phyloP scores from a whole-genome alignment of 2,797 vertebrate genomes.

The Kryptopterus vitreolus region DNA sequence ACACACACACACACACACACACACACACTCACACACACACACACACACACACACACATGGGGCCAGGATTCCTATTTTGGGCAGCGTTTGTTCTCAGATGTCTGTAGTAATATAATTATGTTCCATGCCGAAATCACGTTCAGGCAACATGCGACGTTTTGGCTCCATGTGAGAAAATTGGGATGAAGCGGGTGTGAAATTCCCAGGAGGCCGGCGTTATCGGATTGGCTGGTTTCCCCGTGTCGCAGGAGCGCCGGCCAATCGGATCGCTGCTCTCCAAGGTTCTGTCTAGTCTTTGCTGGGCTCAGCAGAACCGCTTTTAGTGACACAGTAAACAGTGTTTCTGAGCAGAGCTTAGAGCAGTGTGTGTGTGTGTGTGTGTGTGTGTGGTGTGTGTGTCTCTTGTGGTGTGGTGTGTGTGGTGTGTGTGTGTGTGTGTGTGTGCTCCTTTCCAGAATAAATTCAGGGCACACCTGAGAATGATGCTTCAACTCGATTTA shows the following conservation, averaged over 20 bases:
- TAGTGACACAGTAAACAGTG: not conserved
- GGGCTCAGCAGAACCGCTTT: not conserved
- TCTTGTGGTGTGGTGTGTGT: not conserved
- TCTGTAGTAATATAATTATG: not conserved
- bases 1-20: conserved; percentile 3
- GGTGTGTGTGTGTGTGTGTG: not conserved
- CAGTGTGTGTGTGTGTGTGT: not conserved
- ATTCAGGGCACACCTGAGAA: not conserved
- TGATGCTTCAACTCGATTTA: not conserved
- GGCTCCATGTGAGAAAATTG: not conserved
- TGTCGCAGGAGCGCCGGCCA: not conserved
- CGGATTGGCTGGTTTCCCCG: not conserved
- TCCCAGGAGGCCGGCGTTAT: not conserved
- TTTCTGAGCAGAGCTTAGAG: conserved; percentile 21
- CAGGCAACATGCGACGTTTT: not conserved
- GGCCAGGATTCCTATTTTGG: conserved; percentile 13
- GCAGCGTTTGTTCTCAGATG: not conserved
- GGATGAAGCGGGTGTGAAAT: not conserved
- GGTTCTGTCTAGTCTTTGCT: not conserved
- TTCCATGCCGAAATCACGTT: not conserved
- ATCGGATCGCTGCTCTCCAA: not conserved
- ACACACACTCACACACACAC: conserved; percentile 8
- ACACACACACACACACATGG: not conserved
- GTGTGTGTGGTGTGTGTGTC: not conserved
- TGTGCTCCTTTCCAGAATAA: not conserved